phyloP scores from a whole-genome alignment of 1,140 invertebrate genomes.

The Drosophila busckii region DNA sequence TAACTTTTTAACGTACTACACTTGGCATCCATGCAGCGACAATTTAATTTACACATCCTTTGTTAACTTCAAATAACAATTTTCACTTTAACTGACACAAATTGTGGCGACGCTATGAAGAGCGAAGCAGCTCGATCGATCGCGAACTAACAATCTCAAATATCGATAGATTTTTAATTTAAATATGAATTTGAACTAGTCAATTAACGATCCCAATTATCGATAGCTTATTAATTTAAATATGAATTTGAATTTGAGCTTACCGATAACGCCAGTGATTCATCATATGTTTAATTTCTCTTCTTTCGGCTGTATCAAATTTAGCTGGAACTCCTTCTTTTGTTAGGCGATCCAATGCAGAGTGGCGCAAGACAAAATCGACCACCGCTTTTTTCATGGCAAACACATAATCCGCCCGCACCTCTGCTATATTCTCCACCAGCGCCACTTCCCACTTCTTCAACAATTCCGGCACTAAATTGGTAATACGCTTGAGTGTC shows the following conservation, averaged over 20 bases:
- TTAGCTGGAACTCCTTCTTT: slow-evolving; percentile 71
- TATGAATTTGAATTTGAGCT: slow-evolving; percentile 10
- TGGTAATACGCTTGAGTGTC: slow-evolving; percentile 80
- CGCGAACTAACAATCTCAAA: no score
- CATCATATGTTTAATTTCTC: slow-evolving; percentile 80
- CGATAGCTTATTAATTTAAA: no score
- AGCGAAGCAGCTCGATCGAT: no score
- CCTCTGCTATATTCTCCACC: slow-evolving; percentile 82
- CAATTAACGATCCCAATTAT: no score
- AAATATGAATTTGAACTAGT: no score
- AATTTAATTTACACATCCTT: slow-evolving; percentile 10
- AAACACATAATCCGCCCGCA: slow-evolving; percentile 88
- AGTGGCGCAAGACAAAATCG: slow-evolving; percentile 92
- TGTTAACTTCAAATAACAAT: no score
- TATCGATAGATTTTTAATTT: no score
- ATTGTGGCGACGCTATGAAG: no score
- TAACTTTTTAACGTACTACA: no score
- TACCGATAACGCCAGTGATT: slow-evolving; percentile 77
- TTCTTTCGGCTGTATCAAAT: slow-evolving; percentile 79
- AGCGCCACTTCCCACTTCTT: slow-evolving; percentile 82
- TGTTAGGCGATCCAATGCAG: slow-evolving; percentile 66
- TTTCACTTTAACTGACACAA: no score
- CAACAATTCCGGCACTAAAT: slow-evolving; percentile 80
- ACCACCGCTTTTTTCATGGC: slow-evolving; percentile 93
- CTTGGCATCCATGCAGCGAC: no score